These are phyloP conservation scores for Ormyrus rosae DNA, from an alignment of 2,888 invertebrate species.

Conservation along the genomic window DNA sequence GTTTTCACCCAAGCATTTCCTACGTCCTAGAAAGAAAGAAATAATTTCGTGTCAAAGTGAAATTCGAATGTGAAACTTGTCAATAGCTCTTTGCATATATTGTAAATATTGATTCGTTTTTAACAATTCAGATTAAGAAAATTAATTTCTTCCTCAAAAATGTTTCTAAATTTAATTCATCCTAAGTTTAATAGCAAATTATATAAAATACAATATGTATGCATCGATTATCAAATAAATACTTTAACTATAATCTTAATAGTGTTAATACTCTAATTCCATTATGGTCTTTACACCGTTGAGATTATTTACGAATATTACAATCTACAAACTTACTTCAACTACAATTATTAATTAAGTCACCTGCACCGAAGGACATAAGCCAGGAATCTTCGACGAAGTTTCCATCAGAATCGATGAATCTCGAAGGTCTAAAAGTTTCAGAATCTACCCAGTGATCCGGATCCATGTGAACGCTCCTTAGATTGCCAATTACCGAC, in stretches of 20 bases:
- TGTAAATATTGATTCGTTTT: constrained; percentile 14
- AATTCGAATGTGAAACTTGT: constrained; percentile 18
- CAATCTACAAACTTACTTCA: too few species aligned
- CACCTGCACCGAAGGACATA: constrained; percentile 65
- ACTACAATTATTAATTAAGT: too few species aligned
- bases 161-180: too few species aligned
- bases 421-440: constrained; percentile 85
- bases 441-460: constrained; percentile 82
- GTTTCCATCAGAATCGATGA: constrained; percentile 80
- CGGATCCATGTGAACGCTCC: constrained; percentile 83
- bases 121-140: constrained; percentile 4
- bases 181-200: too few species aligned
- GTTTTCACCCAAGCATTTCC: constrained; percentile 88
- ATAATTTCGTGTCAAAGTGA: constrained; percentile 31
- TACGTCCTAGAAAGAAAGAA: constrained; percentile 76
- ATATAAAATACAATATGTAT: too few species aligned
- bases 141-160: not conserved
- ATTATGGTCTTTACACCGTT: too few species aligned
- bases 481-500: constrained; percentile 82
- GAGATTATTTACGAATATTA: too few species aligned
- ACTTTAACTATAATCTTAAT: too few species aligned
- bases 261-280: too few species aligned
- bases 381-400: constrained; percentile 66
- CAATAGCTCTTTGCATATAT: not conserved
- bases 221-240: too few species aligned